These are phyloP conservation scores for Drosophila baimaii DNA, from an alignment of 1,140 invertebrate genomes.

Conservation along the genomic window DNA sequence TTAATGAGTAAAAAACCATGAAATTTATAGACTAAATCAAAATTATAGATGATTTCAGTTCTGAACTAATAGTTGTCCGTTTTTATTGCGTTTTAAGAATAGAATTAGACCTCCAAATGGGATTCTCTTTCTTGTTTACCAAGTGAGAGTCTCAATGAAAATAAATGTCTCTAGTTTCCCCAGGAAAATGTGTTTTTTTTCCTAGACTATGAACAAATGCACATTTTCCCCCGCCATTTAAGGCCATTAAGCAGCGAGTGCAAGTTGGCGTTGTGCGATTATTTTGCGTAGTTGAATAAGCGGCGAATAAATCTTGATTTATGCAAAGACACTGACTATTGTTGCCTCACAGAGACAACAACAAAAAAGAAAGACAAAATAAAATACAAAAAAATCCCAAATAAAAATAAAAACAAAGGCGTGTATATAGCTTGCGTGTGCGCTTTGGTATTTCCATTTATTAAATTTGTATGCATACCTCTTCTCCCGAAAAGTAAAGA, in stretches of 20 bases:
- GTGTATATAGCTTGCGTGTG: conserved; percentile 59
- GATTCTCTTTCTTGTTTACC: background rate
- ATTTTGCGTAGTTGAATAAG: conserved; percentile 38
- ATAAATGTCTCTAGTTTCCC: background rate
- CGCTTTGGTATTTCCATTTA: conserved; percentile 74
- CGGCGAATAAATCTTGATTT: conserved; percentile 55
- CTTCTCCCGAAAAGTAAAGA: conserved; percentile 26
- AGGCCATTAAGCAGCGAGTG: conserved; percentile 22
- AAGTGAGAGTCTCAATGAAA: background rate
- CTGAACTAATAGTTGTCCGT: background rate
- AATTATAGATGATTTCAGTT: background rate
- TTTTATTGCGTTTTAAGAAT: background rate
- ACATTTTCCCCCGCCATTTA: conserved; percentile 20
- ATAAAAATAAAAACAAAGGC: conserved; percentile 36
- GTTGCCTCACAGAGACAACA: conserved; percentile 29
- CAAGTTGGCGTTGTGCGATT: conserved; percentile 15
- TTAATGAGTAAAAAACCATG: too few species aligned
- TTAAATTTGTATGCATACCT: conserved; percentile 61
- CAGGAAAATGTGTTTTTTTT: conserved; percentile 4
- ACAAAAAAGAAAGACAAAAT: conserved; percentile 10
- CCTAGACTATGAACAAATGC: background rate
- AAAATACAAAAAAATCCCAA: conserved; percentile 1
- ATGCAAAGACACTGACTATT: conserved; percentile 50
- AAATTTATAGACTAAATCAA: background rate
- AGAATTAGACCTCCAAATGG: too few species aligned